Conservation (phyloP, 2,113 vertebrate species). For the Crotalus viridis region DNA sequence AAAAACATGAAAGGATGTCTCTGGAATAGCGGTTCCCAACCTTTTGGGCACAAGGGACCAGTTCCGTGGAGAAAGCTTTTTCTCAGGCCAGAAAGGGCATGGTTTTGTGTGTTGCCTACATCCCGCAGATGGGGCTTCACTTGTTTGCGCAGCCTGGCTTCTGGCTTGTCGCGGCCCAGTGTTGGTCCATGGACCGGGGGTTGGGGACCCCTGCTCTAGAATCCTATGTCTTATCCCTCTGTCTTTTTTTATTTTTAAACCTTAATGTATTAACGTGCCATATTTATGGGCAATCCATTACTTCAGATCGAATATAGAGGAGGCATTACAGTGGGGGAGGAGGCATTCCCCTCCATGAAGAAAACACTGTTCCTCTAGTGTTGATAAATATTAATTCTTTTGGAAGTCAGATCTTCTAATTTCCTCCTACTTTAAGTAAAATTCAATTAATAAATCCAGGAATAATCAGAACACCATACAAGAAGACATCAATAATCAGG, state of each 20-base stretch:
- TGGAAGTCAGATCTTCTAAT: background rate
- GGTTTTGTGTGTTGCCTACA: no score
- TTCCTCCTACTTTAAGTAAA: background rate
- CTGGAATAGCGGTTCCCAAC: background rate
- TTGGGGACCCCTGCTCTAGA: background rate
- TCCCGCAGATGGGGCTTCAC: no score
- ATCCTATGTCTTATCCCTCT: background rate
- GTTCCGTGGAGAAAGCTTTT: no score
- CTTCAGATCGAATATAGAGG: background rate
- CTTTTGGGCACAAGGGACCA: no score
- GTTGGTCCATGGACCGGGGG: no score
- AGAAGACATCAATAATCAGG: background rate
- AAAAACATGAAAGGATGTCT: background rate
- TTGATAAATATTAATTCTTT: background rate
- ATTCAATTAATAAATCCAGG: background rate
- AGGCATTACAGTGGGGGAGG: background rate
- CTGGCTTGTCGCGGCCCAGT: no score
- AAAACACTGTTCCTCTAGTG: background rate
- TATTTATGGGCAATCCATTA: background rate
- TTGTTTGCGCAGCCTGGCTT: no score
- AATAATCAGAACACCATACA: background rate
- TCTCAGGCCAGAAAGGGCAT: no score
- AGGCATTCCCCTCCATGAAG: background rate
- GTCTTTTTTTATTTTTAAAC: background rate
- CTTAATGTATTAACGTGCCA: background rate